Conservation (phyloP, 2,888 invertebrate genomes). For the Scaptomyza caliginosa region DNA sequence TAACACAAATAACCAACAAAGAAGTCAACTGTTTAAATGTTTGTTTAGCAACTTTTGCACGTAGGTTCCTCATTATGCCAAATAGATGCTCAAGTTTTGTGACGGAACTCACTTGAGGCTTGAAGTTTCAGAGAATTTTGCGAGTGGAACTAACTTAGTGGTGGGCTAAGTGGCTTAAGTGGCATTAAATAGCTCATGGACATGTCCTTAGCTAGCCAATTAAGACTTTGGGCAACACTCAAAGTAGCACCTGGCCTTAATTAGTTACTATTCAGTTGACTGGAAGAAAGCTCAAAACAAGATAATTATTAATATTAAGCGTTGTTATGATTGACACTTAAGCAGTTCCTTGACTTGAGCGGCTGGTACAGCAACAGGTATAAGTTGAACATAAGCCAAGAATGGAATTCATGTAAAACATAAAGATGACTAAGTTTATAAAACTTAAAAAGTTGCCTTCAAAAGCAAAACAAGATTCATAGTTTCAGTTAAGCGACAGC, state of each 20-base stretch:
- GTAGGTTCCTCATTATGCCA: neutral
- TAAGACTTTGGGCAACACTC: neutral
- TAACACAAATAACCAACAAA: neutral
- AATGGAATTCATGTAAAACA: neutral
- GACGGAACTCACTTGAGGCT: neutral
- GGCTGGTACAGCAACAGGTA: neutral
- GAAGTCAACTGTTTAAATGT: slow-evolving; percentile 16
- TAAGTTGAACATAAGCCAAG: neutral
- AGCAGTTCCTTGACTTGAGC: neutral
- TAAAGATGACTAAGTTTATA: neutral
- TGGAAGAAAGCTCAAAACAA: neutral
- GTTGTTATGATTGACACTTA: neutral
- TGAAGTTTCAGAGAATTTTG: neutral
- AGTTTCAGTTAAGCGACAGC: slow-evolving; percentile 47
- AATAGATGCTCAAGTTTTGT: neutral
- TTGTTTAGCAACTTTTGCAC: slow-evolving; percentile 5
- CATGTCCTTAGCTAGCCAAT: neutral
- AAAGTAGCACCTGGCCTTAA: neutral
- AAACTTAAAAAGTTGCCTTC: neutral
- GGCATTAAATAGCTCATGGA: slow-evolving; percentile 8
- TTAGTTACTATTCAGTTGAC: neutral
- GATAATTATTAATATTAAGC: neutral
- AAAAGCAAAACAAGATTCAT: slow-evolving; percentile 9
- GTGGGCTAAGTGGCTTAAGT: neutral
- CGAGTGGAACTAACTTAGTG: neutral